phyloP scores from a whole-genome alignment of 2,797 vertebrate species.

The Pantherophis alleghaniensis region DNA sequence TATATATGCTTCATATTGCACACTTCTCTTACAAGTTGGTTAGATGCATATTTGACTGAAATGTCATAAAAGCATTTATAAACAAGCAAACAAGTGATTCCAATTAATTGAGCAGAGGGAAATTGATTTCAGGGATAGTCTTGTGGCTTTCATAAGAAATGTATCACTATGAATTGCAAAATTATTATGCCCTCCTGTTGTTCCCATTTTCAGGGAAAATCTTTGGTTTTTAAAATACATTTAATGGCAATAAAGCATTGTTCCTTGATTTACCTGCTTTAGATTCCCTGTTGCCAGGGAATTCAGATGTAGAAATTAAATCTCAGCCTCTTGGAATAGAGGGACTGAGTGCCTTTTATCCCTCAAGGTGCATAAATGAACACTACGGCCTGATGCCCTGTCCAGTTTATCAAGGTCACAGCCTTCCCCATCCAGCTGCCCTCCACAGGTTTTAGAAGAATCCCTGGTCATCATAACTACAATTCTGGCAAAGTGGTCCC shows the following conservation, averaged over 20 bases:
- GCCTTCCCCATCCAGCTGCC: not conserved
- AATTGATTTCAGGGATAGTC: not conserved
- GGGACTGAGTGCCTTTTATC: not conserved
- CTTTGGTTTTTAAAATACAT: not conserved
- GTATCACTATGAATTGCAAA: not conserved
- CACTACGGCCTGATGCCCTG: not conserved
- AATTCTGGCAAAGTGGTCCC: not conserved
- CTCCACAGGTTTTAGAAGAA: not conserved
- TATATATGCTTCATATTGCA: not conserved
- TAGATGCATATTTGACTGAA: not conserved
- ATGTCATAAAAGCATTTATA: not conserved
- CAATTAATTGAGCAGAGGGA: not conserved
- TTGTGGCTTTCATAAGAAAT: not conserved
- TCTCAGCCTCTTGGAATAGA: not conserved
- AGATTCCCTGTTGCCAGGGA: not conserved
- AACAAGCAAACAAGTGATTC: not conserved
- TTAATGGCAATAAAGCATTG: not conserved
- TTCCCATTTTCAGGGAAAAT: not conserved
- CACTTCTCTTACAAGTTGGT: not conserved
- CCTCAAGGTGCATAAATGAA: not conserved
- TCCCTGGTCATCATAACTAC: not conserved
- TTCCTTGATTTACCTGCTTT: not conserved
- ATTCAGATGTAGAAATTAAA: not conserved
- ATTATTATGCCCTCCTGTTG: not conserved
- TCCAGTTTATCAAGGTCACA: not conserved